A percentile compares a stretch with the other conserved stretches of the same genome.
Conservation (phyloP, 2,888 invertebrate genomes). For the Spilosoma lubricipeda region DNA sequence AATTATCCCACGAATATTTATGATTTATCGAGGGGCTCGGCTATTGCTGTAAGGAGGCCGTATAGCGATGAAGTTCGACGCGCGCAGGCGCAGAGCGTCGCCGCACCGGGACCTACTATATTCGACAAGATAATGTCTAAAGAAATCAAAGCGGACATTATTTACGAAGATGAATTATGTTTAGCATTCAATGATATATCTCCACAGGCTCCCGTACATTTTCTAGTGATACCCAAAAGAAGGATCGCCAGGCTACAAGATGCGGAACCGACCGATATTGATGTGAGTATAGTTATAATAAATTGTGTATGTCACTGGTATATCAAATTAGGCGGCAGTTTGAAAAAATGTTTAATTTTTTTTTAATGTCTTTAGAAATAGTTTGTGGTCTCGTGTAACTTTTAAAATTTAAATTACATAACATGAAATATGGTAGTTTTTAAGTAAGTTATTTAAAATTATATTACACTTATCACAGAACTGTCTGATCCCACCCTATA, state of each 20-base stretch:
- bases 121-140: conserved; percentile 92
- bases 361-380: not conserved
- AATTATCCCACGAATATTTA: conserved; percentile 82
- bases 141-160: conserved; percentile 92
- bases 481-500: no score
- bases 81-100: conserved; percentile 72
- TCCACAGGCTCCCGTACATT: conserved; percentile 94
- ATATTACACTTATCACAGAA: no score
- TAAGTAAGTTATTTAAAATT: no score
- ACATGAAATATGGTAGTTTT: no score
- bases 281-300: conserved; percentile 69
- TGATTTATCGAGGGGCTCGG: conserved; percentile 76
- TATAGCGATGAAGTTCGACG: conserved; percentile 80
- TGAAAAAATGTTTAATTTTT: not conserved
- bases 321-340: conserved; percentile 19
- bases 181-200: conserved; percentile 93
- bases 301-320: conserved; percentile 14
- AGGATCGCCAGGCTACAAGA: conserved; percentile 89
- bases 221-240: conserved; percentile 93
- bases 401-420: no score
- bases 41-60: conserved; percentile 72
- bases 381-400: no score
- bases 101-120: conserved; percentile 86
- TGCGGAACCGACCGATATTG: conserved; percentile 86
- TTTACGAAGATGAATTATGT: conserved; percentile 93